Base-by-base conservation (phyloP, 2,888 invertebrate genomes). In the Octonoba sinensis region DNA sequence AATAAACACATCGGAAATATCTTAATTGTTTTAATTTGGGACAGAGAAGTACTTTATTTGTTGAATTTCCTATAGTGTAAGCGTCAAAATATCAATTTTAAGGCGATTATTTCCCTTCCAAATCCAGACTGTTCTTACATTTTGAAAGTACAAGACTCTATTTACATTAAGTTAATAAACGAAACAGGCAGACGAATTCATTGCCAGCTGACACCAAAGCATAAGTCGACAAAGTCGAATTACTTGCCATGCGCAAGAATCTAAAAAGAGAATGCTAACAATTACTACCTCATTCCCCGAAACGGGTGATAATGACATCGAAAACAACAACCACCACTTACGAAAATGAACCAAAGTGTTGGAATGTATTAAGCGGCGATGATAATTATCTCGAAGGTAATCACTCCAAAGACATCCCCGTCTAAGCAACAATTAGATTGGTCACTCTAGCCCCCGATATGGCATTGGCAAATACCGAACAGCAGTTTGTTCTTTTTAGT, bases 261-360 rank as follows among this genome's bases (percentile, higher is more conserved):
- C 66, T 49, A 22, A 22, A 66, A 66, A 56, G 56, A 54, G 18
- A 4, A 12, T n/a, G 15, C 4, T 8, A 56, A 56, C 69, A 72
- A 72, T 71, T 22, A 8, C 11, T 36, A 11, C 36, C 3, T 36
- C 8, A 36, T 36, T 46, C 46, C 44, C 27, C 44, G 56, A 44
- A 62, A 44, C 49, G 59, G 59, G 75, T 75, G 67, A 67, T 75
- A 75, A 75, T 67, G 57, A 60, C 75, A 18, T 20, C 46, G 67
- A 74, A 54, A 74, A 74, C 73, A 74, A 74, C 73, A 65, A 60
- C 56, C 67, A 60, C 75, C n/a, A 75, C 59, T 59, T 66, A 75
- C 72, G 51, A 75, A 75, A 75, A 75, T 75, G 66, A 75, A 75
- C 75, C 74, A 59, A 51, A 24, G 71, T 71, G 71, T 22, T 22